These are phyloP conservation scores for Brachionus asplanchnoidis DNA, from an alignment of 1,140 invertebrate species.

Conservation along the genomic window DNA sequence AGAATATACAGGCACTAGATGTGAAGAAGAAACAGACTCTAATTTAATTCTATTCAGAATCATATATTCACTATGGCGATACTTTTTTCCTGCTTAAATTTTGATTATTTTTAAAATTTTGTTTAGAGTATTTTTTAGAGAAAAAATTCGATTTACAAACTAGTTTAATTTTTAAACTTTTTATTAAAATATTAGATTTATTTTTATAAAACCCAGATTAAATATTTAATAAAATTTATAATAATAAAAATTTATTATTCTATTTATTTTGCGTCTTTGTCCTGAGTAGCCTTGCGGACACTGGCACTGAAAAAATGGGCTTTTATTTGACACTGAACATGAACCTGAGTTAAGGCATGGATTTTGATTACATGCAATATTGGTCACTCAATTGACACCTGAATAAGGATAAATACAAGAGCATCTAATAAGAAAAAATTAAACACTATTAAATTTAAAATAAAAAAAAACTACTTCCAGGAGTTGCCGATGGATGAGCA, in stretches of 20 bases:
- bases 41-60: background rate
- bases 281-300: conserved; percentile 85
- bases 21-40: background rate
- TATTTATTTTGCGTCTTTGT: conserved; percentile 80
- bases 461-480: background rate
- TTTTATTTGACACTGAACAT: conserved; percentile 42
- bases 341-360: conserved; percentile 46
- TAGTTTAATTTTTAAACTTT: no score
- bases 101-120: background rate
- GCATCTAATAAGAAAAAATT: background rate
- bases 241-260: no score
- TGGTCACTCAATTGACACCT: conserved; percentile 1
- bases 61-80: background rate
- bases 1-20: background rate
- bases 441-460: background rate
- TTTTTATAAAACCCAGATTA: no score
- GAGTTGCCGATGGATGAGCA: conserved; percentile 37
- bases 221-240: no score
- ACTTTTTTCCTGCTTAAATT: background rate
- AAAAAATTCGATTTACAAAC: background rate
- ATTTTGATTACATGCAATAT: conserved; percentile 42
- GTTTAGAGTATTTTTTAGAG: background rate
- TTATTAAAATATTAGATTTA: no score
- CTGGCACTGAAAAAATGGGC: conserved; percentile 63
- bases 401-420: conserved; percentile 32